A percentile compares a stretch with the other conserved stretches of the same genome.
Evolutionary conservation across 2,888 invertebrate genomes (phyloP).

Genomic region (Agrypnus murinus): DNA sequence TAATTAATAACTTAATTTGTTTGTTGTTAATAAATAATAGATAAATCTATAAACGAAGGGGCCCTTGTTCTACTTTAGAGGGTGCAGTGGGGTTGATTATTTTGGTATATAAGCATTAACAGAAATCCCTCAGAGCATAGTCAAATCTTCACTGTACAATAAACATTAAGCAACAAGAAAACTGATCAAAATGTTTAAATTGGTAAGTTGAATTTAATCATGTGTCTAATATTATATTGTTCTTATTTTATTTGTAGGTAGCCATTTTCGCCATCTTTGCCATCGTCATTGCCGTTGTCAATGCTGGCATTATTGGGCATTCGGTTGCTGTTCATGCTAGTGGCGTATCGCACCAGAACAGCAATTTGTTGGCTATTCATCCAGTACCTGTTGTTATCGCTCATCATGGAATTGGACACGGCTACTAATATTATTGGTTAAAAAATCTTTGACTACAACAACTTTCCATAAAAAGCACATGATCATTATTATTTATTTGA

Average conservation of each 20-base stretch:
- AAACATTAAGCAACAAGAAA: conserved; percentile 30
- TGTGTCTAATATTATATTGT: too few relatives aligned
- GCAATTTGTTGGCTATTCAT: conserved; percentile 30
- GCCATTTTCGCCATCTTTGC: conserved; percentile 74
- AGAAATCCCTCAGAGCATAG: too few relatives aligned
- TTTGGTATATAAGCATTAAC: neutral
- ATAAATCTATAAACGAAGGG: too few relatives aligned
- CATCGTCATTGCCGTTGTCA: conserved; percentile 68
- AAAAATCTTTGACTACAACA: too few relatives aligned
- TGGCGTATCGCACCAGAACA: conserved; percentile 10
- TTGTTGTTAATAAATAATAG: too few relatives aligned
- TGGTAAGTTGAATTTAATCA: conserved; percentile 73
- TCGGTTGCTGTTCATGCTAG: conserved; percentile 18
- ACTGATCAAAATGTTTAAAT: conserved; percentile 77
- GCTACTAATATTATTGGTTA: too few relatives aligned
- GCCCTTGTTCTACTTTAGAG: too few relatives aligned
- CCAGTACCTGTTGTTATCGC: conserved; percentile 4
- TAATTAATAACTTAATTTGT: too few relatives aligned
- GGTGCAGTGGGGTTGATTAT: neutral
- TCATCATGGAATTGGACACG: too few relatives aligned
- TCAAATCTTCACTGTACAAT: too few relatives aligned
- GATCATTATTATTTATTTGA: too few relatives aligned
- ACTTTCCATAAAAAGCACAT: too few relatives aligned
- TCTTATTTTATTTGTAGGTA: conserved; percentile 73
- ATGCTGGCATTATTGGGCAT: conserved; percentile 61